These are phyloP conservation scores for Cochlearius cochlearius DNA, from an alignment of 2,113 vertebrate genomes.

Conservation along the genomic window DNA sequence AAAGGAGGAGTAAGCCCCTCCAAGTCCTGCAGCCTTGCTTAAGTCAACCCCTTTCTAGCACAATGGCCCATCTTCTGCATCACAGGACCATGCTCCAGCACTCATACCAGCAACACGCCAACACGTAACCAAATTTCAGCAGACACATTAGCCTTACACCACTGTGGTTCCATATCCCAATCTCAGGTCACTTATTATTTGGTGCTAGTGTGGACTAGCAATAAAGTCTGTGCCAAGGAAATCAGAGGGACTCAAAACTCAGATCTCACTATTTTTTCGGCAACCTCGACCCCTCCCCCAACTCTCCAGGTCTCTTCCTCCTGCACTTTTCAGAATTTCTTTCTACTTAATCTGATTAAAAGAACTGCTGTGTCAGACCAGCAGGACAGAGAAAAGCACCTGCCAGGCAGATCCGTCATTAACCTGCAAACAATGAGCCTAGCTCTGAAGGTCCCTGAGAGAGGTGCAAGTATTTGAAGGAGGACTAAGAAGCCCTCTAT, in stretches of 20 bases:
- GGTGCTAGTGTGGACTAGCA: not conserved
- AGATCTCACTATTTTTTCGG: not conserved
- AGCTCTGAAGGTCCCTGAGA: not conserved
- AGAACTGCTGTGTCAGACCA: not conserved
- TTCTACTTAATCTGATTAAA: not conserved
- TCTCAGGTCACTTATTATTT: not conserved
- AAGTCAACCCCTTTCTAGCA: not conserved
- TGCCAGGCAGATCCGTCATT: not conserved
- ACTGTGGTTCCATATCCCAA: fast-evolving
- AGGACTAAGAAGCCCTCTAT: not conserved
- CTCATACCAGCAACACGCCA: not conserved
- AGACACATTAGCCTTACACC: not conserved
- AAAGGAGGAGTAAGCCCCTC: not conserved
- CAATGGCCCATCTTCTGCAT: not conserved
- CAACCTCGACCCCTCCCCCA: no score
- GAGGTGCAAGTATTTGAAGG: not conserved
- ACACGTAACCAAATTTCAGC: not conserved
- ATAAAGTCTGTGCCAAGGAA: not conserved
- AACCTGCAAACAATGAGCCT: not conserved
- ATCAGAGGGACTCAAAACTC: not conserved
- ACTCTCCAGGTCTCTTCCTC: not conserved
- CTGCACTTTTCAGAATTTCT: not conserved
- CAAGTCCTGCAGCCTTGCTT: not conserved
- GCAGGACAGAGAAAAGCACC: not conserved
- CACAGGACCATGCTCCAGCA: not conserved